Percentiles rank a stretch among this genome's conserved stretches.
Conservation (phyloP, 2,797 vertebrate species). For the Cygnus olor region DNA sequence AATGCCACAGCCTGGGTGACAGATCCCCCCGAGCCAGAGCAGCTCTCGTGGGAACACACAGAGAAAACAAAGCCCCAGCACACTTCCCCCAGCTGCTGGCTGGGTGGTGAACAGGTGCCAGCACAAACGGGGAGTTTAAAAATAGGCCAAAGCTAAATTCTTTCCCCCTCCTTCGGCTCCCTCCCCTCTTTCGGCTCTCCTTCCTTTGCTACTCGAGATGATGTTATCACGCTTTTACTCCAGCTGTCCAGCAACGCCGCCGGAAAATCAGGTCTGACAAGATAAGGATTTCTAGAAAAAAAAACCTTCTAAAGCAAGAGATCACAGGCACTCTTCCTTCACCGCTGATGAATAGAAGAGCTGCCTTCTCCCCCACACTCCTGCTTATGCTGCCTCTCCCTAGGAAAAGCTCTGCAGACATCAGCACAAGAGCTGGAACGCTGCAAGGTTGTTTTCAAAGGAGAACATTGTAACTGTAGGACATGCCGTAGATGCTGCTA, state of each 20-base stretch:
- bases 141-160: constrained; percentile 24
- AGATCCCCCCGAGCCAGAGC: background rate
- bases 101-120: background rate
- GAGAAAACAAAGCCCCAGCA: background rate
- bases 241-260: background rate
- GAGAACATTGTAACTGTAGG: rapidly evolving
- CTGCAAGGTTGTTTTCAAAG: background rate
- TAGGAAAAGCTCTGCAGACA: background rate
- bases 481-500: background rate
- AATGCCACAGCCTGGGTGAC: background rate
- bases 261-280: background rate
- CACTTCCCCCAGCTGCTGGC: background rate
- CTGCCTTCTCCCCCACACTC: background rate
- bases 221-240: background rate
- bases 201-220: background rate
- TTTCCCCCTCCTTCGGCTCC: background rate
- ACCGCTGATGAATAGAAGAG: background rate
- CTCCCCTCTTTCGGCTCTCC: background rate
- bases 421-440: background rate
- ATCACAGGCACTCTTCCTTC: background rate
- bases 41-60: background rate
- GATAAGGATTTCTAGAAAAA: background rate
- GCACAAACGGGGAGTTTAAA: background rate
- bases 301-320: background rate
- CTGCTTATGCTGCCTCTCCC: rapidly evolving